phyloP scores from a whole-genome alignment of 2,113 vertebrate species.

The Apteryx owenii region DNA sequence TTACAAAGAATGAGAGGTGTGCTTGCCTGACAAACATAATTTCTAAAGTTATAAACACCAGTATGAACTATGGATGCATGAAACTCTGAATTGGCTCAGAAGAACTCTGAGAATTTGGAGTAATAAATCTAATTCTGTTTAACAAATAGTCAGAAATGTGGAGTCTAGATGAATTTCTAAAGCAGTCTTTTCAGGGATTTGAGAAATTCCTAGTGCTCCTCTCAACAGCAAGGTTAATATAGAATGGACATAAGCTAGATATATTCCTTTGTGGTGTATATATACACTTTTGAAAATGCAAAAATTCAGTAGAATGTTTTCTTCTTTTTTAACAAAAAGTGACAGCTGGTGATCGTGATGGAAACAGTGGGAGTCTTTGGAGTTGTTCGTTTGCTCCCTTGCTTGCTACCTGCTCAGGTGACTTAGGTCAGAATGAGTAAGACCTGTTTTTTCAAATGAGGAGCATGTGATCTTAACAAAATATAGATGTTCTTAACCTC shows the following conservation, averaged over 20 bases:
- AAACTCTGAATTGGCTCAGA: not conserved
- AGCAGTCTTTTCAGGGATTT: not conserved
- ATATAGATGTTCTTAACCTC: not conserved
- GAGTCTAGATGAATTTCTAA: not conserved
- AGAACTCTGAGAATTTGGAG: not conserved
- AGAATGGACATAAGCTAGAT: not conserved
- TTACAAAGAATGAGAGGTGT: not conserved
- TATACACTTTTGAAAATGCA: not conserved
- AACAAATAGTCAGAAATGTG: not conserved
- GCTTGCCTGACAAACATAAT: not conserved
- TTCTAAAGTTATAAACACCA: not conserved
- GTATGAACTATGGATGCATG: not conserved
- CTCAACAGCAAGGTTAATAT: not conserved
- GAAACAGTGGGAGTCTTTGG: not conserved
- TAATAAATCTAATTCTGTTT: not conserved
- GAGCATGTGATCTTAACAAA: not conserved
- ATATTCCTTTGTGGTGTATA: not conserved
- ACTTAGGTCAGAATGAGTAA: not conserved
- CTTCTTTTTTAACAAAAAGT: not conserved
- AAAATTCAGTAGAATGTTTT: not conserved
- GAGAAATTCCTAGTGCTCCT: not conserved
- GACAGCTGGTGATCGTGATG: not conserved
- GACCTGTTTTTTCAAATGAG: not conserved
- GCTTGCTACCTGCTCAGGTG: not conserved
- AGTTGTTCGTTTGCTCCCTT: not conserved